Evolutionary conservation across 1,140 invertebrate species (phyloP).

Genomic region (Calephelis virginiensis): DNA sequence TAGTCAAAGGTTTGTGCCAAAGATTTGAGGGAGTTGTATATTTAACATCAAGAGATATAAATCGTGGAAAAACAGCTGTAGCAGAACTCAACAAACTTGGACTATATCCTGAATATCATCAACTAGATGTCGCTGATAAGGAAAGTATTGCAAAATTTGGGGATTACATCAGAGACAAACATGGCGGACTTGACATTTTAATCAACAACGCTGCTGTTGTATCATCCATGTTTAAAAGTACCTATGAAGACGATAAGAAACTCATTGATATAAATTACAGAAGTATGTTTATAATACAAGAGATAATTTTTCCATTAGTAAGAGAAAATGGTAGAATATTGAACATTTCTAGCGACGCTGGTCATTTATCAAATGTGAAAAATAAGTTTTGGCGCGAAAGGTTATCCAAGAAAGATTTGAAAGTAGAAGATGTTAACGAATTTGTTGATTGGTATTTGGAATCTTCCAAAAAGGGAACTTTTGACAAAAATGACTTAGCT

Average conservation of each 20-base stretch:
- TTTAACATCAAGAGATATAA: constrained; percentile 80
- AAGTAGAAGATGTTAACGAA: constrained; percentile 76
- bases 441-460: constrained; percentile 1
- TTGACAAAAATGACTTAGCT: constrained; percentile 61
- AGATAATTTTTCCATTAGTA: constrained; percentile 84
- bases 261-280: constrained; percentile 84
- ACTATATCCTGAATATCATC: constrained; percentile 81
- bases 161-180: constrained; percentile 80
- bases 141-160: constrained; percentile 80
- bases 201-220: constrained; percentile 91
- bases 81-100: constrained; percentile 70
- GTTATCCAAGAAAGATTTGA: constrained; percentile 77
- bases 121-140: constrained; percentile 83
- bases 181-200: constrained; percentile 88
- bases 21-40: constrained; percentile 81
- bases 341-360: constrained; percentile 85
- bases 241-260: constrained; percentile 82
- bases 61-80: constrained; percentile 79
- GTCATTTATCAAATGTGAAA: constrained; percentile 80
- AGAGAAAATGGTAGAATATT: constrained; percentile 83
- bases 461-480: constrained; percentile 39
- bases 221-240: constrained; percentile 74
- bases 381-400: constrained; percentile 77
- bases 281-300: constrained; percentile 80
- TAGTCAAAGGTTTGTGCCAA: constrained; percentile 82